Conservation (phyloP, 2,888 invertebrate genomes). For the Thera britannica region DNA sequence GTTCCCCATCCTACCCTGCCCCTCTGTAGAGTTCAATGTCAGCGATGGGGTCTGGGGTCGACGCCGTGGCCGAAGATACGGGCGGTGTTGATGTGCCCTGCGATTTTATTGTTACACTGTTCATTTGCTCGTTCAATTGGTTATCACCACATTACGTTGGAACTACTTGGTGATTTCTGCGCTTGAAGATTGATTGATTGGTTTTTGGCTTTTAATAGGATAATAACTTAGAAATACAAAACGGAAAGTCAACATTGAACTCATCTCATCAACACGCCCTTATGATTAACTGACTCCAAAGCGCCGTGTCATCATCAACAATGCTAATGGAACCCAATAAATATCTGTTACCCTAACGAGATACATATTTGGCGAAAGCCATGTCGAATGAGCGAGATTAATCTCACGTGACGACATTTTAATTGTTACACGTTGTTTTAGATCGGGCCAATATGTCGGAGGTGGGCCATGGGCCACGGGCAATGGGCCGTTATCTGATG, state of each 20-base stretch:
- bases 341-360: conserved; percentile 45
- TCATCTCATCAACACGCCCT: not conserved
- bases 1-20: conserved; percentile 39
- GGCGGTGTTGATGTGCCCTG: conserved; percentile 39
- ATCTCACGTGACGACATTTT: conserved; percentile 66
- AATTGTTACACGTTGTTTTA: conserved; percentile 81
- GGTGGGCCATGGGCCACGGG: conserved; percentile 58
- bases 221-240: not conserved
- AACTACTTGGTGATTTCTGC: not conserved
- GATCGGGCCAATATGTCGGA: conserved; percentile 75
- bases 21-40: conserved; percentile 74
- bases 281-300: conserved; percentile 14
- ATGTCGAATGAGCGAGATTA: conserved; percentile 62
- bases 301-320: conserved; percentile 35
- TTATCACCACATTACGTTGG: not conserved
- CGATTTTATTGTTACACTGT: conserved; percentile 51
- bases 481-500: conserved; percentile 81
- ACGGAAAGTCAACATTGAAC: too few relatives aligned
- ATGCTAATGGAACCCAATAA: conserved; percentile 33
- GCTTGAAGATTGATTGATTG: not conserved
- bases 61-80: conserved; percentile 60
- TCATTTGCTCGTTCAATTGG: conserved; percentile 38
- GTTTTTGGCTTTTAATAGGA: not conserved
- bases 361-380: conserved; percentile 59
- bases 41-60: conserved; percentile 58